phyloP scores from a whole-genome alignment of 2,797 vertebrate genomes.

The Myotis planiceps region DNA sequence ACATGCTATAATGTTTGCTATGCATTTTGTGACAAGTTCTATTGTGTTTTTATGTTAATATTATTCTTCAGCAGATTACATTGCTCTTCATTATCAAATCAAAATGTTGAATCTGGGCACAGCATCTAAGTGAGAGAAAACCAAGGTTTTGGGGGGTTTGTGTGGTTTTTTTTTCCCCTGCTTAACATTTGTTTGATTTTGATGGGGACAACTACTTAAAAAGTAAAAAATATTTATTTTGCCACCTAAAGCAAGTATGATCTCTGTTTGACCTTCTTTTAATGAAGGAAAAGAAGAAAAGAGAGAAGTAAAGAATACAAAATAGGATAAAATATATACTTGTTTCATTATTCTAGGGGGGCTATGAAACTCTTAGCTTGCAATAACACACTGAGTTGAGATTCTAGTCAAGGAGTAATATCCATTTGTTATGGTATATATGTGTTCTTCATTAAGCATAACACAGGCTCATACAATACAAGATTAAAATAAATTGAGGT shows the following conservation, averaged over 20 bases:
- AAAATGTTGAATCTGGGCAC: slow-evolving; percentile 66
- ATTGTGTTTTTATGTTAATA: slow-evolving; percentile 78
- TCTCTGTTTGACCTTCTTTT: slow-evolving; percentile 4
- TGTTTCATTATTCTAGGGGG: not conserved
- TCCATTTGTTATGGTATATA: slow-evolving; percentile 58
- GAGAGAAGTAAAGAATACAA: not conserved
- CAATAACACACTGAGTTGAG: slow-evolving; percentile 23
- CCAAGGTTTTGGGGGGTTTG: not conserved
- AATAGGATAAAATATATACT: not conserved
- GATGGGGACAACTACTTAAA: not conserved
- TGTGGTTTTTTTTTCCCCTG: not conserved
- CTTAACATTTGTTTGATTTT: slow-evolving; percentile 45
- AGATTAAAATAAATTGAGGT: slow-evolving; percentile 74
- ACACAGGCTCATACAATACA: slow-evolving; percentile 16
- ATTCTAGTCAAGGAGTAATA: slow-evolving; percentile 59
- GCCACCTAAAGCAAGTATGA: slow-evolving; percentile 9
- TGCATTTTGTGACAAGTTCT: slow-evolving; percentile 82
- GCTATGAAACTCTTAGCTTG: not conserved
- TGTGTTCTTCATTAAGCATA: slow-evolving; percentile 46
- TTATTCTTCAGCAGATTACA: slow-evolving; percentile 77
- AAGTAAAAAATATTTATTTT: slow-evolving; percentile 14
- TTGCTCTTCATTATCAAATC: slow-evolving; percentile 72
- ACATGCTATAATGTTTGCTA: slow-evolving; percentile 54
- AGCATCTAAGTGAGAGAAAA: slow-evolving; percentile 55
- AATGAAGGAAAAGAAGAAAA: not conserved